These are phyloP conservation scores for Silurus aristotelis DNA, from an alignment of 2,797 vertebrate genomes.

Conservation along the genomic window DNA sequence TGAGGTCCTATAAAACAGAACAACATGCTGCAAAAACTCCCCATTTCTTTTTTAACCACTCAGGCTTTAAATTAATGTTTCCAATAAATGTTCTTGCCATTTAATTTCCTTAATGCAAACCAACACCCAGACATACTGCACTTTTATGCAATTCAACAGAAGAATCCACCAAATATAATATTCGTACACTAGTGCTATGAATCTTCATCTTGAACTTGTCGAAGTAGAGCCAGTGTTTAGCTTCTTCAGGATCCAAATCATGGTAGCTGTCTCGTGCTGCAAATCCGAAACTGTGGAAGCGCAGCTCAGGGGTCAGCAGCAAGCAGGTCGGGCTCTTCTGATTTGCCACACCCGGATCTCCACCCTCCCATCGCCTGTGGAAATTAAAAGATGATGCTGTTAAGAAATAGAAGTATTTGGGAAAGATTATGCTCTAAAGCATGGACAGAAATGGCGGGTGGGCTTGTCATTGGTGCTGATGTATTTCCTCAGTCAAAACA, in stretches of 20 bases:
- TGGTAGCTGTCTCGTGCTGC: constrained; percentile 92
- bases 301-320: constrained; percentile 86
- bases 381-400: constrained; percentile 15
- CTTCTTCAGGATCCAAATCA: constrained; percentile 91
- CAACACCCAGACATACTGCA: neutral
- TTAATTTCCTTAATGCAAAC: neutral
- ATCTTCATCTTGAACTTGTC: constrained; percentile 99
- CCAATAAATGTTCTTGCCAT: neutral
- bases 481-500: neutral
- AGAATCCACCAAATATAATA: neutral
- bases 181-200: constrained; percentile 87
- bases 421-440: neutral
- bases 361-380: constrained; percentile 91
- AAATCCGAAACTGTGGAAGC: constrained; percentile 95
- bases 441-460: neutral
- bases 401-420: constrained; percentile 1
- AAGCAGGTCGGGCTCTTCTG: constrained; percentile 96
- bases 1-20: constrained; percentile 81
- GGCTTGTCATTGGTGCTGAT: no score
- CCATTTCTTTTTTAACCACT: neutral
- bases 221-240: constrained; percentile 92
- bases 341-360: constrained; percentile 92
- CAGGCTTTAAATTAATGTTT: neutral
- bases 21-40: constrained; percentile 32
- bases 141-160: neutral